Evolutionary conservation across 2,113 vertebrate species (phyloP), one percentile per base, ranked within the genome.

Genomic region (Malurus cyaneus): DNA sequence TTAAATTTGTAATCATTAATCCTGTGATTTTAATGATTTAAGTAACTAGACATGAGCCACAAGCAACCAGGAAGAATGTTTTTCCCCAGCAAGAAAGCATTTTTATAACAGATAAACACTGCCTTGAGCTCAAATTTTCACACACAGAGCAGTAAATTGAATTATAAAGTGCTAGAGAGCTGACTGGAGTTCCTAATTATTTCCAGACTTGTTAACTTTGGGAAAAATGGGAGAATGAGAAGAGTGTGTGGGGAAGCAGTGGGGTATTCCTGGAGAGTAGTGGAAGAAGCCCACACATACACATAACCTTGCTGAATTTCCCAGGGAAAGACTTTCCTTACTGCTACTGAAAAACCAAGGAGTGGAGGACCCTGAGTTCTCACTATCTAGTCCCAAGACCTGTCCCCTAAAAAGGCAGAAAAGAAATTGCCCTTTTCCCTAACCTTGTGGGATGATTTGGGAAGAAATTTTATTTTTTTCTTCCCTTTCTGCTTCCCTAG

Each of bases 111-210:
- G 94, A 94, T 90, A 90, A 94, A 93, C 67, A 81, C 28, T 76
- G 90, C 82, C 92, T 86, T 90, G 64, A 94, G 85, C 88, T 94
- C 88, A 83, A 90, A 94, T 96, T 95, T 96, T 95, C 94, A 93
- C 93, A 96, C 93, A 80, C 76, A 81, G 67, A 80, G 76, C 44
- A 92, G 82, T 86, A 95, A 96, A 96, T 94, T 94, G 59, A 96
- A 94, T 93, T 95, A 94, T 65, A 83, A 78, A 83, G 61, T 80
- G 82, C 72, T 78, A 70, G 88, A 93, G 53, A 97, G 79, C 60
- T 71, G 72, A 83, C 72, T 92, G 72, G 56, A 74, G 92, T 96
- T 88, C 94, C 82, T 96, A 94, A 96, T 94, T 94, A 95, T 92
- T 97, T 94, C 94, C 90, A 96, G 92, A 88, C 88, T 86, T 94